These are phyloP conservation scores for Torymus aiolomorphi DNA, from an alignment of 2,888 invertebrate species.

Conservation along the genomic window DNA sequence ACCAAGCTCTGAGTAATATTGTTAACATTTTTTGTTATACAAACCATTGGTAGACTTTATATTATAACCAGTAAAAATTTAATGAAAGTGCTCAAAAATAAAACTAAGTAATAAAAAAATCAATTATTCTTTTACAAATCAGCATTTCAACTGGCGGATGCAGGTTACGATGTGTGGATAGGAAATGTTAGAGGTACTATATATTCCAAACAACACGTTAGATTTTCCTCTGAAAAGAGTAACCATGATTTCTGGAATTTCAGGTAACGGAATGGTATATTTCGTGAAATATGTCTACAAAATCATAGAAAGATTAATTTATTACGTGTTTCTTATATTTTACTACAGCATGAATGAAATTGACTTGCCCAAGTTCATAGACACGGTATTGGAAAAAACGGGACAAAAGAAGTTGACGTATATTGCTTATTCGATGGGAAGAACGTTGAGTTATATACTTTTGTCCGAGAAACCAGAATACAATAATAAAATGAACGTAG, in stretches of 20 bases:
- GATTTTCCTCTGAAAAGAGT: not conserved
- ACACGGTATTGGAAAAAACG: conserved; percentile 23
- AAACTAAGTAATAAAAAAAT: too few relatives aligned
- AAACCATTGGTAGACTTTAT: too few relatives aligned
- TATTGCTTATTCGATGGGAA: not conserved
- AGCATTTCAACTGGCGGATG: conserved; percentile 78
- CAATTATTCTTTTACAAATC: too few relatives aligned
- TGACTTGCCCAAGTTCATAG: conserved; percentile 28
- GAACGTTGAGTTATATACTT: conserved; percentile 9
- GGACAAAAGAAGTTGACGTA: conserved; percentile 20
- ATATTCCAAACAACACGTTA: conserved; percentile 16
- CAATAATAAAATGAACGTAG: conserved; percentile 69
- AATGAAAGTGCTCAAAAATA: too few relatives aligned
- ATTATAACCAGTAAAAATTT: too few relatives aligned
- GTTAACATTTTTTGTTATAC: not conserved
- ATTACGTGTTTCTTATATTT: not conserved
- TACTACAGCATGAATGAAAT: conserved; percentile 31
- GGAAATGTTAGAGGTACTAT: conserved; percentile 25
- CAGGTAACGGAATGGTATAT: conserved; percentile 4
- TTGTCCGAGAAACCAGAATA: conserved; percentile 68
- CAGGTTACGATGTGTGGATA: conserved; percentile 78
- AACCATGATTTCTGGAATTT: conserved; percentile 22
- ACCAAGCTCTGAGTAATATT: conserved; percentile 68
- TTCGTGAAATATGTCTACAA: not conserved
- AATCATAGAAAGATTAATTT: not conserved